A percentile compares a stretch with the other conserved stretches of the same genome.
These are phyloP conservation scores for Solenodon paradoxus DNA, from an alignment of 2,113 vertebrate genomes.

Conservation along the genomic window DNA sequence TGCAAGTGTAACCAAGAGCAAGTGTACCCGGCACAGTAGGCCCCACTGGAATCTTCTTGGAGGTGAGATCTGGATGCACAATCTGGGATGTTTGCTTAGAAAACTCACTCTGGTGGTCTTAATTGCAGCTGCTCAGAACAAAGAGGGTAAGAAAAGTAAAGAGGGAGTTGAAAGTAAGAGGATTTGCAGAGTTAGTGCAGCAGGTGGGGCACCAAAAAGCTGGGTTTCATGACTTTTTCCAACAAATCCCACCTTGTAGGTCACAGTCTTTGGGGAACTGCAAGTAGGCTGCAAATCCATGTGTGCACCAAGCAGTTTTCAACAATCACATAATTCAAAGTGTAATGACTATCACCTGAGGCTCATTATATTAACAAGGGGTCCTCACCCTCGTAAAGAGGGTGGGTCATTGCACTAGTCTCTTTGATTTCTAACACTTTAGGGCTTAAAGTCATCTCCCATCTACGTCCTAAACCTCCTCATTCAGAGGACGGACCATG, in stretches of 20 bases:
- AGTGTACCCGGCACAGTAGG: no score
- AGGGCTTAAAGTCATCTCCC: neutral
- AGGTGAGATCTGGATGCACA: neutral
- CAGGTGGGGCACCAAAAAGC: neutral
- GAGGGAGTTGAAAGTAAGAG: neutral
- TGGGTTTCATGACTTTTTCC: neutral
- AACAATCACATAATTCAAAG: conserved; percentile 65
- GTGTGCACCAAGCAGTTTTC: conserved; percentile 25
- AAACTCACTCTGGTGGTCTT: neutral
- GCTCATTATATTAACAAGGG: conserved; percentile 71
- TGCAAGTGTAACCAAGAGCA: neutral
- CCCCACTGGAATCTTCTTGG: neutral
- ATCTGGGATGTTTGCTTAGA: neutral
- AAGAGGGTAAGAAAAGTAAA: neutral
- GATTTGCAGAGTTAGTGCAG: neutral
- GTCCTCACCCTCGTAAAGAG: conserved; percentile 62
- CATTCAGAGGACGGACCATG: neutral
- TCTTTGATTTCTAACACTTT: neutral
- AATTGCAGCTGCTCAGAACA: neutral
- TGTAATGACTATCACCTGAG: conserved; percentile 52
- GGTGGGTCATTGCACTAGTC: conserved; percentile 3
- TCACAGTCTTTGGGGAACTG: neutral
- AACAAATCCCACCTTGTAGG: neutral
- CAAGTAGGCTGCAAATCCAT: conserved; percentile 17
- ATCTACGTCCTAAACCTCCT: neutral